These are phyloP conservation scores for Nephrotoma guestfalica DNA, from an alignment of 2,888 invertebrate species.

Conservation along the genomic window DNA sequence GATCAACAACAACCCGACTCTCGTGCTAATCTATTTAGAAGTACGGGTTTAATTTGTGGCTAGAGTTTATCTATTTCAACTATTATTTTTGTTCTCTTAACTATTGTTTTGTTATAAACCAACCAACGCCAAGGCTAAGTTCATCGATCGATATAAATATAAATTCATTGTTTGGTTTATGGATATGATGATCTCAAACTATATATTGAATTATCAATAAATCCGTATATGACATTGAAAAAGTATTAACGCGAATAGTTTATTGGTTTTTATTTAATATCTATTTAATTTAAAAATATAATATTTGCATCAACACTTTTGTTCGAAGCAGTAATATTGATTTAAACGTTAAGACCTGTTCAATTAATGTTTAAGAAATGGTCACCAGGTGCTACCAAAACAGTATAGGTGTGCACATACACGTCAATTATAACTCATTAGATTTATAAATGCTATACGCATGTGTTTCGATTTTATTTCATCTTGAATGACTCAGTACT, in stretches of 20 bases:
- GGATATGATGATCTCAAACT: background rate
- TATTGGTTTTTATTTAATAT: background rate
- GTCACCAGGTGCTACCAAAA: background rate
- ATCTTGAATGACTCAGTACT: background rate
- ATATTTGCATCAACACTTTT: background rate
- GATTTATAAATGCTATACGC: background rate
- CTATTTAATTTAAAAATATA: background rate
- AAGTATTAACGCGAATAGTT: background rate
- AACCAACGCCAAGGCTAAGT: background rate
- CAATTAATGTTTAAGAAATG: background rate
- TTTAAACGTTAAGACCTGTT: background rate
- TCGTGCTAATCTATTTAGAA: background rate
- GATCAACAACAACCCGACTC: background rate
- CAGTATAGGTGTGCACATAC: background rate
- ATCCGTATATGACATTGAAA: background rate
- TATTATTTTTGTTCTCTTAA: background rate
- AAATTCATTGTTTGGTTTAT: background rate
- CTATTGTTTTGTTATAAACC: background rate
- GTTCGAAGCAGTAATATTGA: background rate
- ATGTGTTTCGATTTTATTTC: background rate
- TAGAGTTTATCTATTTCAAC: background rate
- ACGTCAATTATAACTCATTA: background rate
- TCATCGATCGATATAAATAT: background rate
- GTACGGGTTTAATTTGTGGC: background rate
- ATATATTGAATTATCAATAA: background rate